A percentile compares a stretch with the other conserved stretches of the same genome.
Evolutionary conservation across 2,797 vertebrate species (phyloP).

Genomic region (Urosaurus nigricauda): DNA sequence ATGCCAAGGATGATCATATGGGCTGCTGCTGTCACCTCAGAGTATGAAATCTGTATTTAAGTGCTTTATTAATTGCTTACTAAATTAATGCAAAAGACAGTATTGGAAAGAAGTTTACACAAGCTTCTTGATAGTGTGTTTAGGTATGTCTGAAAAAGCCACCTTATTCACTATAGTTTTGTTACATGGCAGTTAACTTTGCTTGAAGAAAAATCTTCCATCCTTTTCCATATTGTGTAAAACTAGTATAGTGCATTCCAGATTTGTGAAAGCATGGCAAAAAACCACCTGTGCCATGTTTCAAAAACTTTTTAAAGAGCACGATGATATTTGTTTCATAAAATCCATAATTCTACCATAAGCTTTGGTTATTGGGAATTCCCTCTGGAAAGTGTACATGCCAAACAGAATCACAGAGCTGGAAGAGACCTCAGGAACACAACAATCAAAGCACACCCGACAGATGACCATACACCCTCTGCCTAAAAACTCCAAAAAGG

Average conservation of each 20-base stretch:
- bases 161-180: not conserved
- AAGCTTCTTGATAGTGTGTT: not conserved
- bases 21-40: not conserved
- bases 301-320: not conserved
- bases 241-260: not conserved
- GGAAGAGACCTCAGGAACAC: no score
- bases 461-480: no score
- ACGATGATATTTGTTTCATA: not conserved
- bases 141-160: not conserved
- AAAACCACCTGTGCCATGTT: not conserved
- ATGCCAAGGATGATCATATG: not conserved
- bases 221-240: not conserved
- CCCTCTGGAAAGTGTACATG: not conserved
- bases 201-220: not conserved
- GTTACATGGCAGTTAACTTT: not conserved
- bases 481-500: no score
- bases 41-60: not conserved
- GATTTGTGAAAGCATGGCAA: not conserved
- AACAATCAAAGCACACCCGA: no score
- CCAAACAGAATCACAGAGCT: not conserved
- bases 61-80: conserved; percentile 4
- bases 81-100: no score
- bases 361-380: conserved; percentile 1
- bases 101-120: no score
- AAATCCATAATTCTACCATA: not conserved